A percentile compares a stretch with the other conserved stretches of the same genome.
Conservation (phyloP, 2,888 invertebrate genomes). For the Caenorhabditis sp. region DNA sequence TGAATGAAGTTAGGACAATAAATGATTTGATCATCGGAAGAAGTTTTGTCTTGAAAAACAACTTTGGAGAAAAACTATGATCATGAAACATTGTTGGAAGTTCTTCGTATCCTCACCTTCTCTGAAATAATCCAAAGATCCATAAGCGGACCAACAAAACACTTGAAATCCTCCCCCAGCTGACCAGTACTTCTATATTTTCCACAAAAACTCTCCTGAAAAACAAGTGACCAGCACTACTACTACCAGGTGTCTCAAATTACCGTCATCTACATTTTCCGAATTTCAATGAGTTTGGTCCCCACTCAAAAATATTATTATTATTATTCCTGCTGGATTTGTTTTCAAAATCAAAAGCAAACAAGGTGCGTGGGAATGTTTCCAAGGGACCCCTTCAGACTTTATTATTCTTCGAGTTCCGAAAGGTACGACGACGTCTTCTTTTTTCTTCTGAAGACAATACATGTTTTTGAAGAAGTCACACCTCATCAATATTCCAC, state of each 20-base stretch:
- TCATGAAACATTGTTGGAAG: no score
- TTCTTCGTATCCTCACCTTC: neutral
- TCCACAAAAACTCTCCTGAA: neutral
- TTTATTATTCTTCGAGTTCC: conserved; percentile 34
- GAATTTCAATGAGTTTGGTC: neutral
- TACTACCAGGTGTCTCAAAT: neutral
- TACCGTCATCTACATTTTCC: conserved; percentile 14
- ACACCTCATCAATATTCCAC: conserved; percentile 29
- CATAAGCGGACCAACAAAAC: neutral
- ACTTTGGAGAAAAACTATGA: conserved; percentile 22
- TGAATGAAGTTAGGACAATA: conserved; percentile 4
- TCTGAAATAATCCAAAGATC: neutral
- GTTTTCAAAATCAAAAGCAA: conserved; percentile 7
- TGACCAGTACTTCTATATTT: conserved; percentile 3
- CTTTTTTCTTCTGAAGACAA: neutral
- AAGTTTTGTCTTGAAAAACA: conserved; percentile 8
- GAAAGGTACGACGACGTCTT: conserved; percentile 4
- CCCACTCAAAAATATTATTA: neutral
- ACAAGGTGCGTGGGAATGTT: conserved; percentile 47
- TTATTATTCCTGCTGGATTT: neutral
- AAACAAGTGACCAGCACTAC: conserved; percentile 10
- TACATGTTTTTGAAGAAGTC: conserved; percentile 13
- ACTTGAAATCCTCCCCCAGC: neutral
- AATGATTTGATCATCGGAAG: neutral
- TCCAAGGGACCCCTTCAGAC: conserved; percentile 2